Base-by-base conservation (phyloP, 2,797 vertebrate species). In the Coilia nasus region DNA sequence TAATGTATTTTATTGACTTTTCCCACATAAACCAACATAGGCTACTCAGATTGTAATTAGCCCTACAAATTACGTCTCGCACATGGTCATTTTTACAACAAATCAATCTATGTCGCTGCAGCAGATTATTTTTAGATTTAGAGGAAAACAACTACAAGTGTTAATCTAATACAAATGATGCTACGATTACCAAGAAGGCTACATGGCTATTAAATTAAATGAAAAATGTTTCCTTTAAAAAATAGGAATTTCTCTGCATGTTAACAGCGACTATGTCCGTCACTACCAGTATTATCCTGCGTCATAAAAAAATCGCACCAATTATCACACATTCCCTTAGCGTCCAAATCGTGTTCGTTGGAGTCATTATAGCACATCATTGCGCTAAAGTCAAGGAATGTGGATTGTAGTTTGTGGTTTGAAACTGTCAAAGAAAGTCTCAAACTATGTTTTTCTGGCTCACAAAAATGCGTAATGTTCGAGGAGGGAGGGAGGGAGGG, bases 1-100 rank as follows among this genome's bases (percentile, higher is more conserved):
- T 88, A 89, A 87, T 85, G 86, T 83, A 82, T 83, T 89, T 89
- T 84, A 84, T 75, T 84, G 82, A 86, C 86, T 87, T 81, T 71
- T 82, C 82, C 85, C 81, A 86, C 82, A 85, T 64, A 85, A 83
- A 82, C 83, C 82, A 89, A 85, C 67, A 41, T 2, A 31, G 62
- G 67, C 67, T 75, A 75, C 67, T 75, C 67, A 75, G 67, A 19
- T 75, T 28, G 28, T 75, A 75, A 75, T 75, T 75, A 75, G 28
- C 28, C 67, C 28, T 75, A 75, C 67, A 75, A 75, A 75, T 75
- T 75, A 54, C 81, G 31, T 25, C 56, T 85, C 80, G 25, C 67
- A 35, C 28, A 82, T 21, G 23, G 44, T 82, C 15, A 35, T 75
- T 75, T 28, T 75, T 75, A 75, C 67, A 75, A 75, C 67, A 35